Percentiles rank a stretch among this genome's conserved stretches.
phyloP scores from a whole-genome alignment of 2,797 vertebrate genomes.

The Emys orbicularis region DNA sequence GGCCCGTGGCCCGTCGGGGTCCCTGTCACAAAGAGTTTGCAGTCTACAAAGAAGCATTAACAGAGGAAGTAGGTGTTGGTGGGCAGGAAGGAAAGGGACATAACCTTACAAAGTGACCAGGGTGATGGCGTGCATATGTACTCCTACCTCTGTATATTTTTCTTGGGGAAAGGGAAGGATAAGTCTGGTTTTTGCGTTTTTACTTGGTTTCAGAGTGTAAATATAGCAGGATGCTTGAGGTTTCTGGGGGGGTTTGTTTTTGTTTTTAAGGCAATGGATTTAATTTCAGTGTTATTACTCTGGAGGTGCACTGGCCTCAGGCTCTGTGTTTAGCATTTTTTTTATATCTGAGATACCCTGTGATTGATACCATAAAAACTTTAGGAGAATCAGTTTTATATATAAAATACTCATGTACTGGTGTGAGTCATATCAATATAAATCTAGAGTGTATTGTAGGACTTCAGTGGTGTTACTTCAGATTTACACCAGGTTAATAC shows the following conservation, averaged over 20 bases:
- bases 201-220: background rate
- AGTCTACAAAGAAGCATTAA: background rate
- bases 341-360: background rate
- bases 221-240: background rate
- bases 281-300: background rate
- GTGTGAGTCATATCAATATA: background rate
- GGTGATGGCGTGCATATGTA: background rate
- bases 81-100: background rate
- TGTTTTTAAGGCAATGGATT: background rate
- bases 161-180: background rate
- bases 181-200: background rate
- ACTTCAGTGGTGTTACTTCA: background rate
- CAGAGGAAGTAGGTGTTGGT: background rate
- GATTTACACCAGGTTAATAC: background rate
- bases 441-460: background rate
- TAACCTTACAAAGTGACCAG: background rate
- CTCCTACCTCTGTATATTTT: background rate
- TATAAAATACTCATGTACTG: rapidly evolving
- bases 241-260: no score
- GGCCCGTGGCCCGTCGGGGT: no score
- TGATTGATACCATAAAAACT: background rate
- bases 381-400: background rate
- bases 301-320: background rate
- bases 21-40: background rate
- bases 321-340: background rate